Base-by-base conservation (phyloP, 2,888 invertebrate species). In the Aleiodes alternator region DNA sequence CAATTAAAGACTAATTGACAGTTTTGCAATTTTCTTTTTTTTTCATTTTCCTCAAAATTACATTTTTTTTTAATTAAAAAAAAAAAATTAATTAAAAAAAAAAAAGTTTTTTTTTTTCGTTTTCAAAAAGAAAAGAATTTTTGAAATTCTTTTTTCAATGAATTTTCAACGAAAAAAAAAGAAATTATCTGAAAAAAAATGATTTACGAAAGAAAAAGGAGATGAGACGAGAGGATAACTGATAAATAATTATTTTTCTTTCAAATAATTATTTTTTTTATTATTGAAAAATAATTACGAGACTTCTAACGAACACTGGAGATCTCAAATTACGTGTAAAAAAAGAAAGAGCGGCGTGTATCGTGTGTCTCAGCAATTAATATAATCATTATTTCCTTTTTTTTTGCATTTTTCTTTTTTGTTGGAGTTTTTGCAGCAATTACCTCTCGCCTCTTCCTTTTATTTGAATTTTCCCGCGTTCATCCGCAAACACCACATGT, bases 401-500 rank as follows among this genome's bases (percentile, higher is more conserved):
- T 8, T 75, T n/a, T 56, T 38, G 38, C 3, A 7, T 38, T 38
- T 8, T 8, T 8, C n/a, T 8, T 51, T 50, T 6, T 51, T 66
- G 51, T 70, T 51, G 9, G 48, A 34, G 12, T 55, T 48, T 34
- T 34, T 3, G 4, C 34, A 34, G 3, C 9, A 69, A 14, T 7
- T 64, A 38, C 16, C 64, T 57, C 76, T 79, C 77, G 48, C 69
- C 61, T 50, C 76, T 23, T 79, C 72, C 69, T 78, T 16, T 23
- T 16, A 56, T 55, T 50, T 51, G 50, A 66, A 29, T 38, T 48
- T 50, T 50, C 23, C 23, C 69, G 61, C 73, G 66, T 48, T 34
- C 69, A 69, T 59, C 50, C 66, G 74, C 64, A 59, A 75, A 80
- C 75, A 80, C 78, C 78, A 75, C 78, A 75, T 73, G n/a, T n/a